Evolutionary conservation across 2,797 vertebrate genomes (phyloP), one percentile per base, ranked within the genome.

Genomic region (Microtus californicus): DNA sequence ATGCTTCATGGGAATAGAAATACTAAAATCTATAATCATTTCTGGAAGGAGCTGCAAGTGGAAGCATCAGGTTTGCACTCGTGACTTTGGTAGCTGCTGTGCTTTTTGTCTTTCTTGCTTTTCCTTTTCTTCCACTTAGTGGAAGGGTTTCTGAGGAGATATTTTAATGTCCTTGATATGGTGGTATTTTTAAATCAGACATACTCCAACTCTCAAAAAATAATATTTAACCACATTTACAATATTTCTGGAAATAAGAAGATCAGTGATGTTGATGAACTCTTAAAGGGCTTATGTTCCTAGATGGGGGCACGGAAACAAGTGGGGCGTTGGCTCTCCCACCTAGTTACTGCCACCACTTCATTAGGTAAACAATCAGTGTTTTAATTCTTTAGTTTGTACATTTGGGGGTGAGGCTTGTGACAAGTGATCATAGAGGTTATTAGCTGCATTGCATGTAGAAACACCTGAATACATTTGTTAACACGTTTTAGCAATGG

Each of bases 351-450:
- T 43, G 54, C 19, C 29, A 76, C 13, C 77, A 88, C 34, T 21
- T 96, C 51, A 79, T 90, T 88, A 91, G 23, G 74, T 86, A 79
- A 95, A 71, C 37, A n/a, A 6, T 31, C 9, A 77, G 15, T 56
- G 27, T 37, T 89, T 81, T 69, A 67, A 71, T 80, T 61, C 65
- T 19, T 67, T 91, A 43, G 71, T 59, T 69, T 94, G 48, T 94
- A 87, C 86, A 69, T 92, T 81, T 31, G 89, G 7, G 27, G 71
- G 1, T 89, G 12, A 48, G 23, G 37, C 34, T 12, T 31, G 5
- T 91, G 89, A n/a, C 89, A 94, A 29, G 59, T 91, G 79, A 92
- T 95, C 92, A 97, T 27, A 95, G 82, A 90, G 29, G 45, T 89
- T 87, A 87, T 77, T 93, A 96, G 17, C 65, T 83, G 7, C 21